phyloP scores from a whole-genome alignment of 2,888 invertebrate species.

The Orthonychiurus folsomi region DNA sequence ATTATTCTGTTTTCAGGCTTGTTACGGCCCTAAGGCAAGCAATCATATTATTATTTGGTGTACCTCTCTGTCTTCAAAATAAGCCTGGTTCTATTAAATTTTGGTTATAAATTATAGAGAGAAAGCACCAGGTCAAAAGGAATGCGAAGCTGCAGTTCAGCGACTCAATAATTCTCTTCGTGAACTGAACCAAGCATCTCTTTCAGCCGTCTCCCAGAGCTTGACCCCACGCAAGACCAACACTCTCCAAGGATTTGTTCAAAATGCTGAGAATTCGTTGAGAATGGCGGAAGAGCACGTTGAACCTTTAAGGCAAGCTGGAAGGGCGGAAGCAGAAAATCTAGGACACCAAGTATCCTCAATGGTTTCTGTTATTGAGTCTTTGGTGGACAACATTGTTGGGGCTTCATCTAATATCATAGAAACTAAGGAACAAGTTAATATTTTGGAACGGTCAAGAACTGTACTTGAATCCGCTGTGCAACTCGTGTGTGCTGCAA shows the following conservation, averaged over 20 bases:
- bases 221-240: conserved; percentile 61
- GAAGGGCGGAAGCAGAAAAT: conserved; percentile 83
- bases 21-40: conserved; percentile 22
- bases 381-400: conserved; percentile 70
- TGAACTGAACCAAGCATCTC: conserved; percentile 74
- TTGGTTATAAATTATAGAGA: conserved; percentile 52
- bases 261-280: conserved; percentile 44
- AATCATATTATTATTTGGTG: not conserved
- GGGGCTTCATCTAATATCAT: conserved; percentile 84
- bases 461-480: conserved; percentile 89
- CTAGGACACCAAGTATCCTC: conserved; percentile 62
- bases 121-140: conserved; percentile 90
- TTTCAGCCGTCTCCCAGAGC: conserved; percentile 78
- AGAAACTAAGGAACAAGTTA: conserved; percentile 77
- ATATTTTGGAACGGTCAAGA: conserved; percentile 80
- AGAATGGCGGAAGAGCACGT: conserved; percentile 62
- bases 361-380: conserved; percentile 67
- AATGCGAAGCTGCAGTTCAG: conserved; percentile 77
- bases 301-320: conserved; percentile 74
- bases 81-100: not conserved
- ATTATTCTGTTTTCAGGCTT: conserved; percentile 3
- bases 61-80: not conserved
- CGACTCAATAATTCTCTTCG: conserved; percentile 65
- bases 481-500: conserved; percentile 71
- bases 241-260: conserved; percentile 58